Evolutionary conservation across 2,797 vertebrate species (phyloP).

Genomic region (Staurois parvus): DNA sequence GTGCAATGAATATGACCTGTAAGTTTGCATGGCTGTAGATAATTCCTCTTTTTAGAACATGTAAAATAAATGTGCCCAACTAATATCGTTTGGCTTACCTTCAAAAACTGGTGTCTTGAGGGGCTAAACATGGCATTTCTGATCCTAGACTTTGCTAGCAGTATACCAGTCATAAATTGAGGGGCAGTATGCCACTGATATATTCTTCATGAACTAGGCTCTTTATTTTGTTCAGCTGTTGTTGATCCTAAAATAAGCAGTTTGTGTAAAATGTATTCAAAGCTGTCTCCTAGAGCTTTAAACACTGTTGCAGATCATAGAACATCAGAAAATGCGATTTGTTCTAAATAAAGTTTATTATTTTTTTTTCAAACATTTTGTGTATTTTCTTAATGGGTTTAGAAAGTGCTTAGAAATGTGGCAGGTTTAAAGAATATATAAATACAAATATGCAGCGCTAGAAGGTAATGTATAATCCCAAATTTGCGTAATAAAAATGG

Average conservation of each 20-base stretch:
- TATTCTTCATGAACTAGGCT: not conserved
- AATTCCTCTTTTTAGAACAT: not conserved
- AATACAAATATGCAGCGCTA: too few relatives aligned
- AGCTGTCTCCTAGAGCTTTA: not conserved
- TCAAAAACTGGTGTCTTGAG: not conserved
- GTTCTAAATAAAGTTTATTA: not conserved
- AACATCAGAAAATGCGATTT: not conserved
- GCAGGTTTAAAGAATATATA: too few relatives aligned
- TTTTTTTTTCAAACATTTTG: not conserved
- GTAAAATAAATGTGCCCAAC: not conserved
- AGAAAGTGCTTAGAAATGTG: too few relatives aligned
- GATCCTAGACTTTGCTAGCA: not conserved
- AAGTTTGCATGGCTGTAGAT: conserved; percentile 22
- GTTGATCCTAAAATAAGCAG: not conserved
- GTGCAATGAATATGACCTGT: conserved; percentile 27
- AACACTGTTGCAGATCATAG: not conserved
- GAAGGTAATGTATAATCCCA: too few relatives aligned
- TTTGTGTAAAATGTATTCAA: not conserved
- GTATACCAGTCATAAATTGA: not conserved
- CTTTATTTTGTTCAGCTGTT: not conserved
- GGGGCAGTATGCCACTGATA: too few relatives aligned
- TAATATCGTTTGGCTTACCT: not conserved
- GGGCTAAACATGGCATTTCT: not conserved
- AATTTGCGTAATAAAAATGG: too few relatives aligned
- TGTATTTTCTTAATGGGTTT: not conserved